These are phyloP conservation scores for Diglossa cyanea DNA, from an alignment of 2,797 vertebrate genomes.

Conservation along the genomic window DNA sequence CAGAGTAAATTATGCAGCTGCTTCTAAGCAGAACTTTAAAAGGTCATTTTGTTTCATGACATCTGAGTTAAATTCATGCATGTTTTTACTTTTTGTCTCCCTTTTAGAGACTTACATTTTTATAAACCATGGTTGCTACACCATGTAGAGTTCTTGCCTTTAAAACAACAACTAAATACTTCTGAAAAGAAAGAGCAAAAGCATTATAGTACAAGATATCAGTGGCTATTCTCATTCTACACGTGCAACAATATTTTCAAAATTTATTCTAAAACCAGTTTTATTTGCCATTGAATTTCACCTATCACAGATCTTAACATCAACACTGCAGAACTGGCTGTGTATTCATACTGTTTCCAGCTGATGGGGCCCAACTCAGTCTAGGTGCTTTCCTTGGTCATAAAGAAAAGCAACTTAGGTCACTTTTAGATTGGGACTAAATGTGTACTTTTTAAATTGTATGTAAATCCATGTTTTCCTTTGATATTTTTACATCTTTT, in stretches of 20 bases:
- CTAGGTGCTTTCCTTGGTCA: neutral
- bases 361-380: neutral
- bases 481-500: conserved; percentile 12
- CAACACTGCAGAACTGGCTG: neutral
- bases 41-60: neutral
- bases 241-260: neutral
- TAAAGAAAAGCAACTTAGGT: neutral
- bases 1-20: conserved; percentile 9
- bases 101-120: neutral
- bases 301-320: neutral
- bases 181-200: neutral
- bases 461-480: neutral
- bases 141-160: neutral
- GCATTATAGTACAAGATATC: accelerated
- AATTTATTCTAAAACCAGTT: neutral
- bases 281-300: neutral
- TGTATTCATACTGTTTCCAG: neutral
- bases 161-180: neutral
- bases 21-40: neutral
- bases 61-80: neutral
- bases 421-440: neutral
- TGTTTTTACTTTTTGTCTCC: neutral
- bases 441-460: neutral
- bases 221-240: neutral
- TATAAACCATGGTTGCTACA: neutral